phyloP scores from a whole-genome alignment of 2,888 invertebrate genomes.

The Lucinisca nassula region DNA sequence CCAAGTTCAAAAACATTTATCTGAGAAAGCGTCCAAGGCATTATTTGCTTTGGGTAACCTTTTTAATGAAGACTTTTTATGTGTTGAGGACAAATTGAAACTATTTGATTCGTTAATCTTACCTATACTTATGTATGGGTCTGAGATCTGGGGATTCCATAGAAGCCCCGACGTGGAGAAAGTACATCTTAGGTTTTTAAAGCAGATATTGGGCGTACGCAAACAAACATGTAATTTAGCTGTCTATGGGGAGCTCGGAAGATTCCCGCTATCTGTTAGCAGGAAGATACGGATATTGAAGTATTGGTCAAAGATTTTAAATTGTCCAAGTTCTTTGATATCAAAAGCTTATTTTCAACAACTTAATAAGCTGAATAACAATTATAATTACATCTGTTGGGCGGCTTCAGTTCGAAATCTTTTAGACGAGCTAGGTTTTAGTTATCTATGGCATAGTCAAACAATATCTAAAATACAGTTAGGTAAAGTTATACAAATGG shows the following conservation, averaged over 20 bases:
- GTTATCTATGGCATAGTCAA: background rate
- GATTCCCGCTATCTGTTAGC: background rate
- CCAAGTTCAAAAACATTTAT: no score
- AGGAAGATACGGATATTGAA: background rate
- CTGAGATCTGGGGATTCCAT: slow-evolving; percentile 15
- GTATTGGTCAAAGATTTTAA: slow-evolving; percentile 5
- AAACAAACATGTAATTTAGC: background rate
- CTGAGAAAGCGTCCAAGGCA: no score
- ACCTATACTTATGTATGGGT: background rate
- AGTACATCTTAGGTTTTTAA: background rate
- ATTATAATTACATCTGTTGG: background rate
- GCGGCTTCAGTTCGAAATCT: background rate
- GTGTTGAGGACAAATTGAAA: background rate
- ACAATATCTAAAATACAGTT: background rate
- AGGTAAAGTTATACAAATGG: background rate
- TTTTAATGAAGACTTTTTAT: background rate
- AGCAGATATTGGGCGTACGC: background rate
- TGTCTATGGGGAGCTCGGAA: background rate
- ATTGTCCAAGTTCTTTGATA: background rate
- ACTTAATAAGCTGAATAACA: background rate
- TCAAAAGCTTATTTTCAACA: background rate
- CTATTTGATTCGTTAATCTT: slow-evolving; percentile 1
- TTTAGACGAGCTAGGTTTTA: background rate
- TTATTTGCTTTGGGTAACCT: no score
- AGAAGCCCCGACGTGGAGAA: background rate